These are phyloP conservation scores for Serrognathus titanus DNA, from an alignment of 2,888 invertebrate genomes.

Conservation along the genomic window DNA sequence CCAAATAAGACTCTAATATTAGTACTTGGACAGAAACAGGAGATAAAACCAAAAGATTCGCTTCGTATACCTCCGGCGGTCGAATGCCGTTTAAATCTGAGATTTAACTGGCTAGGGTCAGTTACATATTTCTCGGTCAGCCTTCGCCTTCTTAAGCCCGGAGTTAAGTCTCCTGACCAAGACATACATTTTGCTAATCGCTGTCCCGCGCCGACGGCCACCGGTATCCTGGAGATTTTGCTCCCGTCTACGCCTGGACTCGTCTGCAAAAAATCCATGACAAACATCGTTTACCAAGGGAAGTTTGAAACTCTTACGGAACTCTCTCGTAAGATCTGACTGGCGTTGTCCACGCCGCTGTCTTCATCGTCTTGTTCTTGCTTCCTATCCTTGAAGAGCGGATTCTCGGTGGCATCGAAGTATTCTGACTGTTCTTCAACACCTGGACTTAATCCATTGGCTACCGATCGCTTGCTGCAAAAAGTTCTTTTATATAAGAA, in stretches of 20 bases:
- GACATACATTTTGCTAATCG: constrained; percentile 68
- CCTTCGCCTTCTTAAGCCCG: constrained; percentile 73
- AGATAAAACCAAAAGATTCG: too few relatives aligned
- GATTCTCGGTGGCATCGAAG: constrained; percentile 75
- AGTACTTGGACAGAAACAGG: too few relatives aligned
- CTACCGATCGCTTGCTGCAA: constrained; percentile 39
- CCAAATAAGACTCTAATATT: too few relatives aligned
- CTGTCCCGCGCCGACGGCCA: constrained; percentile 55
- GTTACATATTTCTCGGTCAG: constrained; percentile 80
- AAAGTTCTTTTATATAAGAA: not conserved
- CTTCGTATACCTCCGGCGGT: constrained; percentile 36
- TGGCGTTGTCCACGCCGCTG: constrained; percentile 48
- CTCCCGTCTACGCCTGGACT: constrained; percentile 47
- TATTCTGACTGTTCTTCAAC: constrained; percentile 74
- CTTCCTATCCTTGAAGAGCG: constrained; percentile 43
- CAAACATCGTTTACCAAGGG: not conserved
- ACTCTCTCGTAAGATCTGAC: constrained; percentile 46
- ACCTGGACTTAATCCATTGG: constrained; percentile 56
- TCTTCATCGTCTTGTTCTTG: constrained; percentile 47
- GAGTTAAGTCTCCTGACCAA: constrained; percentile 62
- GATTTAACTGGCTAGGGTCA: constrained; percentile 78
- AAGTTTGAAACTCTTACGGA: constrained; percentile 37
- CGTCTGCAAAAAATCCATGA: constrained; percentile 32
- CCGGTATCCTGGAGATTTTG: constrained; percentile 63
- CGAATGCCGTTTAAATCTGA: constrained; percentile 69